Percentiles rank a stretch among this genome's conserved stretches.
Evolutionary conservation across 2,888 invertebrate species (phyloP).

Genomic region (Diaperis boleti): DNA sequence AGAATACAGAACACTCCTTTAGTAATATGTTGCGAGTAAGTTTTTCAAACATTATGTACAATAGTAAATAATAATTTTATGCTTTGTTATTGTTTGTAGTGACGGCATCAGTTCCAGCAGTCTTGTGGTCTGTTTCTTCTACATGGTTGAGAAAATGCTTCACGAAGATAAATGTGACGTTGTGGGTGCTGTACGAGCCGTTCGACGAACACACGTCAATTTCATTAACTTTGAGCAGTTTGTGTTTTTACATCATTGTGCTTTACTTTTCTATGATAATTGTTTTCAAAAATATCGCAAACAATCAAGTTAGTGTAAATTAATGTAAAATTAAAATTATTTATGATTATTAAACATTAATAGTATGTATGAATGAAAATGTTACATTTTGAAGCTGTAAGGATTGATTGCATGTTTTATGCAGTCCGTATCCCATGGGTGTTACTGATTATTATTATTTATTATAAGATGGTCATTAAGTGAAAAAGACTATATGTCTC

Average conservation of each 20-base stretch:
- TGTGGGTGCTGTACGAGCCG: slow-evolving; percentile 10
- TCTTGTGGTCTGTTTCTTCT: slow-evolving; percentile 25
- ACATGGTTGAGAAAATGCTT: slow-evolving; percentile 22
- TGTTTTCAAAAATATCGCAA: background rate
- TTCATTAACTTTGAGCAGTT: slow-evolving; percentile 27
- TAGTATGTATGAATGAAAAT: too few species aligned
- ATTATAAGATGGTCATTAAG: too few species aligned
- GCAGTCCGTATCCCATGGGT: too few species aligned
- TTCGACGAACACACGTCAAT: slow-evolving; percentile 5
- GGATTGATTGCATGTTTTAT: too few species aligned
- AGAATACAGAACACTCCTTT: background rate
- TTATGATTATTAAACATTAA: too few species aligned
- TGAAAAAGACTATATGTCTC: too few species aligned
- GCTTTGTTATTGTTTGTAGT: slow-evolving; percentile 6
- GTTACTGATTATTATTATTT: too few species aligned
- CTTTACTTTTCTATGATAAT: slow-evolving; percentile 13
- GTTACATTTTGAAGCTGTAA: too few species aligned
- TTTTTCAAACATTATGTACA: background rate
- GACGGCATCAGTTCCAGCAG: slow-evolving; percentile 17
- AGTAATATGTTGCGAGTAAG: slow-evolving; percentile 19
- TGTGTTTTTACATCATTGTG: slow-evolving; percentile 18
- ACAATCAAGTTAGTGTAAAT: too few species aligned
- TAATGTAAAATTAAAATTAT: too few species aligned
- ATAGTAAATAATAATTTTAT: too few species aligned
- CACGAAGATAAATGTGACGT: slow-evolving; percentile 15